Evolutionary conservation across 2,113 vertebrate species (phyloP).

Genomic region (Monopterus albus): DNA sequence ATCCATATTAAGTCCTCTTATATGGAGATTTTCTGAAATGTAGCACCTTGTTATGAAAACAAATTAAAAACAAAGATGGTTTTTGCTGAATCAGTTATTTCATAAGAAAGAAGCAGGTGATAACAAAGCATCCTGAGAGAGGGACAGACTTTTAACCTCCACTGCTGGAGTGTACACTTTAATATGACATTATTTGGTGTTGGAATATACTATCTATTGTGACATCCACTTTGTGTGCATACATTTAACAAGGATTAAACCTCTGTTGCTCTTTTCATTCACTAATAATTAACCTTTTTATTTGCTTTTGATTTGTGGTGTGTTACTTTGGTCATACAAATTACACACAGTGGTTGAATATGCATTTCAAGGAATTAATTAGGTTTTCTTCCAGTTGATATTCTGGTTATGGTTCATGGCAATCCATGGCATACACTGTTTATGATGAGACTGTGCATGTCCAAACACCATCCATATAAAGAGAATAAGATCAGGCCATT

Average conservation of each 20-base stretch:
- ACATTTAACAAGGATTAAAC: constrained; percentile 57
- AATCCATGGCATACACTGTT: too few relatives aligned
- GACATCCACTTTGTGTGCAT: constrained; percentile 50
- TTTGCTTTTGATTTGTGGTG: constrained; percentile 47
- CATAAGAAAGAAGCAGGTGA: constrained; percentile 59
- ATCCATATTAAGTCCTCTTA: too few relatives aligned
- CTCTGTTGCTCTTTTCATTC: constrained; percentile 22
- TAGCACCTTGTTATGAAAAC: too few relatives aligned
- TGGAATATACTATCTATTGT: constrained; percentile 63
- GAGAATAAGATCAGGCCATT: background rate
- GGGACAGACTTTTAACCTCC: constrained; percentile 65
- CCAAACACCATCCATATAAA: background rate
- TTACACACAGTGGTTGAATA: too few relatives aligned
- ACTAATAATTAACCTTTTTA: constrained; percentile 58
- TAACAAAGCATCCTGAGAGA: constrained; percentile 68
- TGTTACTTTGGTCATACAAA: constrained; percentile 55
- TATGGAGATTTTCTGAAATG: too few relatives aligned
- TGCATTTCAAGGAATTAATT: too few relatives aligned
- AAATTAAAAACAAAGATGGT: background rate
- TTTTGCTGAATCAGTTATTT: constrained; percentile 14
- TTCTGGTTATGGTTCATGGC: background rate
- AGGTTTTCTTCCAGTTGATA: too few relatives aligned
- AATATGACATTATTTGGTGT: constrained; percentile 61
- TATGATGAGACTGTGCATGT: background rate
- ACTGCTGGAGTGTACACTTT: constrained; percentile 62